A percentile compares a stretch with the other conserved stretches of the same genome.
Conservation (phyloP, 2,797 vertebrate genomes). For the Bradypus variegatus region DNA sequence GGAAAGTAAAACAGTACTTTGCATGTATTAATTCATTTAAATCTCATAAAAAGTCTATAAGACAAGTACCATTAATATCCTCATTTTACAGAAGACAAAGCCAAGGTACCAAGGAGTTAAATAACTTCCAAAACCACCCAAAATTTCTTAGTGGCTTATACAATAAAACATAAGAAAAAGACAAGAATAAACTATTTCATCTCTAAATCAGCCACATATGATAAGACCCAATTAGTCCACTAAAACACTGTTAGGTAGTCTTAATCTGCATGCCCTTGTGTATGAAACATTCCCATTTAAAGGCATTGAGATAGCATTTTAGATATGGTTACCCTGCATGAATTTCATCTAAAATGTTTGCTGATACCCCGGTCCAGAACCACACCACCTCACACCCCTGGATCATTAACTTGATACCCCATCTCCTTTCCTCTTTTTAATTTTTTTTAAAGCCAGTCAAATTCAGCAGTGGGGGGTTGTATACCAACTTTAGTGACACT, state of each 20-base stretch:
- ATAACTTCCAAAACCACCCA: conserved; percentile 1
- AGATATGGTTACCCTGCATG: background rate
- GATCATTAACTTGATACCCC: background rate
- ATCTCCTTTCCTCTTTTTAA: background rate
- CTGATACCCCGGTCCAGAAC: background rate
- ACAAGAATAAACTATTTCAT: background rate
- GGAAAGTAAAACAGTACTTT: background rate
- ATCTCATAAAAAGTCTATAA: background rate
- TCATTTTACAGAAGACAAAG: conserved; percentile 24
- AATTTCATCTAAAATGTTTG: background rate
- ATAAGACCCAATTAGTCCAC: conserved; percentile 13
- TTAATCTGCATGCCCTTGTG: background rate
- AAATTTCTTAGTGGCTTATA: background rate
- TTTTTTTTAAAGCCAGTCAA: no score
- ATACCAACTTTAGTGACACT: no score
- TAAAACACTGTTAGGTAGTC: background rate
- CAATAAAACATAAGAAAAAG: background rate
- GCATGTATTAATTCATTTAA: background rate
- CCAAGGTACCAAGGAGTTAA: background rate
- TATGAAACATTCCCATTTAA: conserved; percentile 13
- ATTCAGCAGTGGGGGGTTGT: no score
- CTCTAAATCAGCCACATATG: conserved; percentile 8
- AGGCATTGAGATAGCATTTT: background rate
- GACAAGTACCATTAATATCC: background rate
- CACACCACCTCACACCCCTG: background rate